Base-by-base conservation (phyloP, 2,888 invertebrate genomes). In the Tetragonisca angustula region DNA sequence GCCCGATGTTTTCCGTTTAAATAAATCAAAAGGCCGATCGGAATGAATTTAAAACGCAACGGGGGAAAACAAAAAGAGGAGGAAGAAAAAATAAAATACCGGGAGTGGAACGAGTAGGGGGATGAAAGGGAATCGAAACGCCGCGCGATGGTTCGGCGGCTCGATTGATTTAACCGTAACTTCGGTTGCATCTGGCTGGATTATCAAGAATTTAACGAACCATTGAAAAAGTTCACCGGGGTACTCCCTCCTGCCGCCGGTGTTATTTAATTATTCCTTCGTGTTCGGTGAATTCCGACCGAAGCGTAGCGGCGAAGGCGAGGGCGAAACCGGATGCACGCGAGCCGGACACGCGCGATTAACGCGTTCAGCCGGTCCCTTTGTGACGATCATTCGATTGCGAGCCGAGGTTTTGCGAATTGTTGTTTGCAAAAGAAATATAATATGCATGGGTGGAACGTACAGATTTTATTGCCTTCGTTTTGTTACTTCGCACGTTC, bases 131-230 rank as follows among this genome's bases (percentile, higher is more conserved):
- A 54, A 36, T 6, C 2, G 19, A 5, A 6, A 2, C 24, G 17
- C 21, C 0, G 15, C 21, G 13, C n/a, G 43, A 17, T 15, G 24
- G 15, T n/a, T 9, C 13, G 32, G 36, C 54, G 49, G 71, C 62
- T 32, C 81, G 71, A 81, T 81, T 83, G 76, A 83, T 83, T 83
- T 81, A 76, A 76, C 76, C 68, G 70, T 82, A 81, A 82, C 81
- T 75, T 76, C 36, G 81, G 62, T 81, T 65, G 71, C 71, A 65
- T 68, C 71, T 83, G 82, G 61, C 70, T 61, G 69, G 67, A 75
- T 75, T 81, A 81, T 81, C 82, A 81, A 70, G 70, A 81, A 83
- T 75, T 83, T 81, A 81, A 81, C 81, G 81, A 81, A 79, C 80
- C 75, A 81, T 81, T 81, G 82, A 82, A 82, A 80, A 81, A 79